Evolutionary conservation across 2,888 invertebrate genomes (phyloP).

Genomic region (Tetropium fuscum): DNA sequence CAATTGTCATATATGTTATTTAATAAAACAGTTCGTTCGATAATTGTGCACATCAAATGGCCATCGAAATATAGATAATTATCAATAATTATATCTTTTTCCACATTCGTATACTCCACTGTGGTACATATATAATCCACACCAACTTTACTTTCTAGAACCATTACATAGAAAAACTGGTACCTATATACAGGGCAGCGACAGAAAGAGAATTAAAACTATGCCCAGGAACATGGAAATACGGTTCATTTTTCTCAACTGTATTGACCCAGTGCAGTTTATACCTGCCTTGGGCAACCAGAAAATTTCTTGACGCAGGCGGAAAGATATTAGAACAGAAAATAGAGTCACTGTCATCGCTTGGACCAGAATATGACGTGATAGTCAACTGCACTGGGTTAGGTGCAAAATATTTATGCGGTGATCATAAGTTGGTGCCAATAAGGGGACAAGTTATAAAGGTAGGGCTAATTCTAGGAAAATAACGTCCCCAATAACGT

Average conservation of each 20-base stretch:
- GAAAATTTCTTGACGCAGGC: constrained; percentile 72
- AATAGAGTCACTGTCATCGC: constrained; percentile 72
- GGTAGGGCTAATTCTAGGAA: too few species aligned
- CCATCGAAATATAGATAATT: too few species aligned
- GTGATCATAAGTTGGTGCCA: constrained; percentile 81
- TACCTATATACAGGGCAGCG: constrained; percentile 80
- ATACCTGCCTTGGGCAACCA: constrained; percentile 83
- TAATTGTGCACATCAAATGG: too few species aligned
- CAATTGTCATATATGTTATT: too few species aligned
- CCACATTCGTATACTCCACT: too few species aligned
- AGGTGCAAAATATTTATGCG: constrained; percentile 82
- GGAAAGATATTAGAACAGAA: constrained; percentile 72
- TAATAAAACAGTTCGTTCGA: too few species aligned
- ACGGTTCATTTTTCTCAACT: constrained; percentile 86
- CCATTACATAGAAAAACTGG: constrained; percentile 79
- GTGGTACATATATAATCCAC: too few species aligned
- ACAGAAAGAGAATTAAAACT: constrained; percentile 80
- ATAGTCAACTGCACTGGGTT: constrained; percentile 90
- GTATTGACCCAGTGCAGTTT: constrained; percentile 79
- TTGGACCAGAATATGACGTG: constrained; percentile 73
- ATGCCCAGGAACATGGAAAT: constrained; percentile 82
- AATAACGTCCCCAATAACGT: too few species aligned
- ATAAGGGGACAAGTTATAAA: constrained; percentile 83
- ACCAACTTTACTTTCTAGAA: constrained; percentile 69
- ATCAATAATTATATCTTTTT: background rate